Evolutionary conservation across 2,888 invertebrate genomes (phyloP).

Genomic region (Lymantria dispar): DNA sequence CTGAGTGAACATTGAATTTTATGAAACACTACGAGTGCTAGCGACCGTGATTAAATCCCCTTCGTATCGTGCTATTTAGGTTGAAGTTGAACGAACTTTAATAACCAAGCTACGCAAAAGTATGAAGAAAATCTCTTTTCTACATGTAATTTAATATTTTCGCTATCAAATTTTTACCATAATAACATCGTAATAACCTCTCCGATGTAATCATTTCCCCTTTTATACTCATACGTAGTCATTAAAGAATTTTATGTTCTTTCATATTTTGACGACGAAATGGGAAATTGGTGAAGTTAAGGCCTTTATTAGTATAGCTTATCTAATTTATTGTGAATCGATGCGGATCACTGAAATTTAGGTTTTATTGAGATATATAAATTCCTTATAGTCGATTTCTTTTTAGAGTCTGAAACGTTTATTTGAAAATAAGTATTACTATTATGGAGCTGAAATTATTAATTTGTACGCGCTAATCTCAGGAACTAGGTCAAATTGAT

Average conservation of each 20-base stretch:
- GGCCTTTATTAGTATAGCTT: neutral
- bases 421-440: no score
- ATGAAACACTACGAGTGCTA: slow-evolving; percentile 38
- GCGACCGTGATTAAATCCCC: slow-evolving; percentile 37
- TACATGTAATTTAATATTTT: slow-evolving; percentile 23
- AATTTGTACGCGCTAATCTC: no score
- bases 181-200: slow-evolving; percentile 9
- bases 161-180: slow-evolving; percentile 9
- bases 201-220: slow-evolving; percentile 6
- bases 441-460: no score
- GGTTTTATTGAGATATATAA: neutral
- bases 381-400: neutral
- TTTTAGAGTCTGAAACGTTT: no score
- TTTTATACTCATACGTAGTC: slow-evolving; percentile 10
- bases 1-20: slow-evolving; percentile 34
- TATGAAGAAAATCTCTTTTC: slow-evolving; percentile 27
- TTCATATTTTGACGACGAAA: slow-evolving; percentile 5
- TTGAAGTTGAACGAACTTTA: slow-evolving; percentile 37
- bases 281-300: neutral
- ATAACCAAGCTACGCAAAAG: slow-evolving; percentile 25
- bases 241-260: slow-evolving; percentile 9
- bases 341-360: slow-evolving; percentile 3
- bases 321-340: neutral
- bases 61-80: slow-evolving; percentile 31
- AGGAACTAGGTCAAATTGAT: no score